These are phyloP conservation scores for Paelopatides confundens DNA, from an alignment of 53 echinoderm and acorn worm species.

Conservation along the genomic window DNA sequence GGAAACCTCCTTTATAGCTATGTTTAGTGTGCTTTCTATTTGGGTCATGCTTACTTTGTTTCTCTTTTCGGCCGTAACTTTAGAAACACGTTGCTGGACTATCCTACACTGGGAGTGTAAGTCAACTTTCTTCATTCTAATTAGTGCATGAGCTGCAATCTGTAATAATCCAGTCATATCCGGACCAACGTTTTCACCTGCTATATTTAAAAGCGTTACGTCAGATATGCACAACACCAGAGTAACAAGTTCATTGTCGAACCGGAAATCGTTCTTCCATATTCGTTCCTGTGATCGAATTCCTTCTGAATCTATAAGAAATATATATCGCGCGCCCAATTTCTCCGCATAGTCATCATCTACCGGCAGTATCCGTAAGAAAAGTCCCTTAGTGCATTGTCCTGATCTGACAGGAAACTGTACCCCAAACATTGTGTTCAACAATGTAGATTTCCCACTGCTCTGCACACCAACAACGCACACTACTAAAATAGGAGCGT, in stretches of 20 bases:
- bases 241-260: slow-evolving; percentile 26
- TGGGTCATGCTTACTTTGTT: neutral
- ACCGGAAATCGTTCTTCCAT: neutral
- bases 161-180: slow-evolving; percentile 13
- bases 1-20: neutral
- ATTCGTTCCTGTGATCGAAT: neutral
- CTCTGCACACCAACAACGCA: slow-evolving; percentile 46
- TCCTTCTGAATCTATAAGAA: slow-evolving; percentile 29
- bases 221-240: neutral
- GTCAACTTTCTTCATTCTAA: slow-evolving; percentile 24
- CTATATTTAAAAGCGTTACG: slow-evolving; percentile 1
- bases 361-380: slow-evolving; percentile 44
- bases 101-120: neutral
- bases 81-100: slow-evolving; percentile 19
- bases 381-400: slow-evolving; percentile 44
- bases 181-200: slow-evolving; percentile 9
- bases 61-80: neutral
- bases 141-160: slow-evolving; percentile 25
- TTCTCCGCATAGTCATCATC: neutral
- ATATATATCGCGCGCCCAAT: neutral
- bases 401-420: slow-evolving; percentile 53
- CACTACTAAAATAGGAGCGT: neutral
- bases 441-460: slow-evolving; percentile 66
- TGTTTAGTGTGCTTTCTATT: neutral
- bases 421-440: slow-evolving; percentile 64